Conservation (phyloP, 92 coral and sea anemone species). For the Porites rus region DNA sequence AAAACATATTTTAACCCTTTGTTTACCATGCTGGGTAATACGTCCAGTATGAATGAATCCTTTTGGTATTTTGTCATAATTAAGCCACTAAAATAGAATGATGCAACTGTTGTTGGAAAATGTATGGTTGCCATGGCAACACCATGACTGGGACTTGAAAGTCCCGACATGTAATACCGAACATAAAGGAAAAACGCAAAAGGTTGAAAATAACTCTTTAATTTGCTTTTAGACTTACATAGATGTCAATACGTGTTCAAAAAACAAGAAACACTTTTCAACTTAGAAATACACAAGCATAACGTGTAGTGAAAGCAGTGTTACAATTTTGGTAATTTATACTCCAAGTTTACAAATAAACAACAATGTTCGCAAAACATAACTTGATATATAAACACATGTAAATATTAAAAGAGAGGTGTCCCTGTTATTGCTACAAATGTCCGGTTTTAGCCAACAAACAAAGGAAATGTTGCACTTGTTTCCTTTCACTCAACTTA, state of each 20-base stretch:
- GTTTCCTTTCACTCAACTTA: conserved; percentile 12
- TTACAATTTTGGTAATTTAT: conserved; percentile 9
- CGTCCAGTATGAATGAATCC: conserved; percentile 3
- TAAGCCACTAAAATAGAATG: conserved; percentile 8
- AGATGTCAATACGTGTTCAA: conserved; percentile 18
- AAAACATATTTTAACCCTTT: conserved; percentile 30
- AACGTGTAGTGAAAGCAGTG: conserved; percentile 1
- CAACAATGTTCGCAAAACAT: neutral
- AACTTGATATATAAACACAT: neutral
- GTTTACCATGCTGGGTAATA: conserved; percentile 48
- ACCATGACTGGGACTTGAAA: conserved; percentile 42
- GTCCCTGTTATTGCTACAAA: neutral
- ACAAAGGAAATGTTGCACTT: neutral
- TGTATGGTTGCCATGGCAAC: conserved; percentile 38
- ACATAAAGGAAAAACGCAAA: conserved; percentile 23
- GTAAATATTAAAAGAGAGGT: conserved; percentile 16
- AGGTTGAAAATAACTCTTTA: conserved; percentile 24
- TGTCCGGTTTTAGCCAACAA: neutral
- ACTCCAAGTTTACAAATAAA: conserved; percentile 15
- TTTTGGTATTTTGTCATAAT: conserved; percentile 2
- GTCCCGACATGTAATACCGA: conserved; percentile 47
- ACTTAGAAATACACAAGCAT: too few species aligned
- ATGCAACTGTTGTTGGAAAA: conserved; percentile 14
- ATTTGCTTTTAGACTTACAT: conserved; percentile 26
- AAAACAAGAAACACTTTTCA: conserved; percentile 2